A percentile compares a stretch with the other conserved stretches of the same genome.
These are phyloP conservation scores for Nasonia longicornis DNA, from an alignment of 1,140 invertebrate species.

Conservation along the genomic window DNA sequence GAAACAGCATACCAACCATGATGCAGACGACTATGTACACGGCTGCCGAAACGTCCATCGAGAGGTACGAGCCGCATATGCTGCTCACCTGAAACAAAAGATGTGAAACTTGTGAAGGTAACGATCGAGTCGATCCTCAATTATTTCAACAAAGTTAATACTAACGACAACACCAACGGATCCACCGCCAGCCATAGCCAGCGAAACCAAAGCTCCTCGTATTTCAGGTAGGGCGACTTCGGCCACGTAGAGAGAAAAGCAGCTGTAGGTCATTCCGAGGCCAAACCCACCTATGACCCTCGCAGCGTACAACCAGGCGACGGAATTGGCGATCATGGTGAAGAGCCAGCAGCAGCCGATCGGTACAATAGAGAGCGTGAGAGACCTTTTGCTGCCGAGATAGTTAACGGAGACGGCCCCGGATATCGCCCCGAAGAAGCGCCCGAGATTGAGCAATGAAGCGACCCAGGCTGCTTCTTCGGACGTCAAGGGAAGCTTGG, in stretches of 20 bases:
- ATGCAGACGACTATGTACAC: constrained; percentile 55
- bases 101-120: background rate
- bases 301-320: constrained; percentile 70
- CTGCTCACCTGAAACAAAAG: constrained; percentile 5
- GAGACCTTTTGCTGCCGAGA: background rate
- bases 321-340: constrained; percentile 70
- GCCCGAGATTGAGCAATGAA: constrained; percentile 18
- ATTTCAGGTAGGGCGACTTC: constrained; percentile 15
- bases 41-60: background rate
- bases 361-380: background rate
- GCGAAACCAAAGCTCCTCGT: background rate
- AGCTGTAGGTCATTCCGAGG: constrained; percentile 76
- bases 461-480: constrained; percentile 29
- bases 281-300: constrained; percentile 68
- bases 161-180: constrained; percentile 5
- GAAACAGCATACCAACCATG: constrained; percentile 31
- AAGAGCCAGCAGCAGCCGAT: constrained; percentile 15
- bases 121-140: background rate
- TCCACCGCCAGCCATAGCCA: constrained; percentile 17
- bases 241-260: constrained; percentile 57
- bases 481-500: background rate
- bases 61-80: constrained; percentile 5
- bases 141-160: background rate
- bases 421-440: background rate
- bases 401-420: constrained; percentile 3